A percentile compares a stretch with the other conserved stretches of the same genome.
These are phyloP conservation scores for Temnothorax curvispinosus DNA, from an alignment of 1,140 invertebrate species.

Conservation along the genomic window DNA sequence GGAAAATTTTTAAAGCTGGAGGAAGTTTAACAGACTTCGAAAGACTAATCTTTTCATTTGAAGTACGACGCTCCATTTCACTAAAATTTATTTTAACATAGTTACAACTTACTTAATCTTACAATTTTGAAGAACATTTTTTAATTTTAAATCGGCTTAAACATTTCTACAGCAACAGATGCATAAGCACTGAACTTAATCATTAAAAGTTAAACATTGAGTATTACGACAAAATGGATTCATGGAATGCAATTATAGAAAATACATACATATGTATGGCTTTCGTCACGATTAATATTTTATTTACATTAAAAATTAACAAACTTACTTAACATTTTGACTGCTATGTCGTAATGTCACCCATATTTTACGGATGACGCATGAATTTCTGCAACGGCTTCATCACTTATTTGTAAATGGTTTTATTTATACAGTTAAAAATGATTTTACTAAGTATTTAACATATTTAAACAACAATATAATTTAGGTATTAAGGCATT, in stretches of 20 bases:
- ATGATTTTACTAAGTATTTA: no score
- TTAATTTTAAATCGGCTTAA: conserved; percentile 8
- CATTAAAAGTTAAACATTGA: not conserved
- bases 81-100: conserved; percentile 3
- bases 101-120: not conserved
- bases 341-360: not conserved
- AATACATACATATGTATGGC: not conserved
- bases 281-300: not conserved
- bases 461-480: no score
- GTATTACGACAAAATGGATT: not conserved
- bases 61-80: not conserved
- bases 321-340: not conserved
- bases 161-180: not conserved
- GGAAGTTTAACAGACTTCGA: not conserved
- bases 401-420: no score
- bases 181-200: not conserved
- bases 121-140: not conserved
- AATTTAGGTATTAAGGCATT: no score
- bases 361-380: not conserved
- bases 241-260: not conserved
- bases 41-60: not conserved
- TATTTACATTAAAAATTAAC: not conserved
- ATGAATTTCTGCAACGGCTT: not conserved
- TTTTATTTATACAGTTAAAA: no score
- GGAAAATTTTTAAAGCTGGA: not conserved